Evolutionary conservation across 53 echinoderm and acorn worm genomes (phyloP), one percentile per base, ranked within the genome.

Genomic region (Glandiceps talaboti): DNA sequence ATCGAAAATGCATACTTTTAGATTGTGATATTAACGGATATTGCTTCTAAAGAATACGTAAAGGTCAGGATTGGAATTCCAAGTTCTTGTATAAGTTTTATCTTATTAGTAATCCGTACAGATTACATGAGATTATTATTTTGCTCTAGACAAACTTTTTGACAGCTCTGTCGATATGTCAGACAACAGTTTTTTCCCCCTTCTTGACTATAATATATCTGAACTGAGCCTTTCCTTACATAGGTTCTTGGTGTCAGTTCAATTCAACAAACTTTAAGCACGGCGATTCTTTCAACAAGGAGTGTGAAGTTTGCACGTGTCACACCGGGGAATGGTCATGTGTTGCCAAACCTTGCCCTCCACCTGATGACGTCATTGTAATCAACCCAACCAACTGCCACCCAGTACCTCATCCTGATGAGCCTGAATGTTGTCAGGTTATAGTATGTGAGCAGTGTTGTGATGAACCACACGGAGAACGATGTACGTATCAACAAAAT

Each of bases 281-380:
- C 64, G 64, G 64, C 20, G 64, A 45, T 12, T 6, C 6, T 6
- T 20, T 45, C 64, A 6, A 45, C 20, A 45, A 45, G 6, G 64
- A 20, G 6, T 45, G 64, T 20, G 6, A 45, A 20, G 64, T 45
- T 6, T 99, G 99, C 32, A 93, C 93, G 80, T 99, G 99, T 33
- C 84, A 93, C 30, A 91, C 93, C 1, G 94, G 93, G 31, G 85
- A 86, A 0, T 99, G 99, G 99, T 88, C 93, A 33, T 99, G 99
- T 30, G 27, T 93, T 74, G 91, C 99, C 25, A 86, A 91, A 30
- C 89, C 90, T 25, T 99, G 99, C 82, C 99, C 99, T 29, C 99
- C 99, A 10, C 99, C 99, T 73, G 90, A 99, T 83, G 84, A 85
- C 30, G 82, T 89, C 28, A 77, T 91, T 30, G 77, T 84, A 30